A percentile compares a stretch with the other conserved stretches of the same genome.
phyloP scores from a whole-genome alignment of 2,888 invertebrate species.

The Callyntrura sp. region DNA sequence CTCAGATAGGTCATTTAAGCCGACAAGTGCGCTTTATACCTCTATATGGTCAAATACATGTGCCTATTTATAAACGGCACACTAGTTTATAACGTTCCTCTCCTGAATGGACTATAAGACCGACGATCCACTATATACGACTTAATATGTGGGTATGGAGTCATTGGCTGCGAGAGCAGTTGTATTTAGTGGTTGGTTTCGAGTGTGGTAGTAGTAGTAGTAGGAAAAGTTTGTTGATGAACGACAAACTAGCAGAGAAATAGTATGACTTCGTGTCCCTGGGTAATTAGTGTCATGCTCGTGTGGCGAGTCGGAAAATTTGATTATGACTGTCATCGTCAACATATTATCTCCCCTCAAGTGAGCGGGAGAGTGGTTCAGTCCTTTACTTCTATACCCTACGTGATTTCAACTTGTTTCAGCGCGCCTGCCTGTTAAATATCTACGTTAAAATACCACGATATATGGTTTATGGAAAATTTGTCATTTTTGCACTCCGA shows the following conservation, averaged over 20 bases:
- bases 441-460: neutral
- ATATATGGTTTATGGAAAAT: neutral
- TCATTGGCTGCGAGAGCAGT: neutral
- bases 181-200: neutral
- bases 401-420: neutral
- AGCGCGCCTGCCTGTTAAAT: neutral
- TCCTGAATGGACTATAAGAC: neutral
- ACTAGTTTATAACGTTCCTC: neutral
- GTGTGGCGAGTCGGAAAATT: constrained; percentile 81
- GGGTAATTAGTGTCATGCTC: constrained; percentile 81
- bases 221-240: constrained; percentile 22
- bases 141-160: neutral
- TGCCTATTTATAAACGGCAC: neutral
- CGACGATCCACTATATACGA: neutral
- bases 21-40: neutral
- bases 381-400: neutral
- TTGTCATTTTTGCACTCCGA: neutral
- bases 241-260: neutral
- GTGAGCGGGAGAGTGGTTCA: neutral
- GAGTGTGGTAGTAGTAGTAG: constrained; percentile 32
- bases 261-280: constrained; percentile 65
- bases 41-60: neutral
- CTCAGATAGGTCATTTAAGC: neutral
- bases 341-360: constrained; percentile 22
- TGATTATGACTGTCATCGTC: constrained; percentile 81